Evolutionary conservation across 2,888 invertebrate species (phyloP).

Genomic region (Hirtodrosophila histrioides): DNA sequence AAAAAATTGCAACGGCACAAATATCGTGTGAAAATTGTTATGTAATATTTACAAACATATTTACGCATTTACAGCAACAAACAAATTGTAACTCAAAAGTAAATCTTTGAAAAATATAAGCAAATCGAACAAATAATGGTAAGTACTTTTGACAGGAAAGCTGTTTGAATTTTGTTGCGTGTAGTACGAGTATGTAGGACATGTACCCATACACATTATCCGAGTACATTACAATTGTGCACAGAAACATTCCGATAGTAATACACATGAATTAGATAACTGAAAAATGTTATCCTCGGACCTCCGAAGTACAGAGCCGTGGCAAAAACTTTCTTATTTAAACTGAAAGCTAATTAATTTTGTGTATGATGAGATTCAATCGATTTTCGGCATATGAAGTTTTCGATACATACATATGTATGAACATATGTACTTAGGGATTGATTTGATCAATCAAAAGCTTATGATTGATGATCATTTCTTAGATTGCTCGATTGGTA

Average conservation of each 20-base stretch:
- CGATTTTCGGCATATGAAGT: too few species aligned
- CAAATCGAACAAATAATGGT: neutral
- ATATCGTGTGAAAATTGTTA: slow-evolving; percentile 32
- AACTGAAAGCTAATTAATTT: too few species aligned
- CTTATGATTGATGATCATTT: too few species aligned
- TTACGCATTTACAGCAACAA: slow-evolving; percentile 28
- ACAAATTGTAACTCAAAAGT: neutral
- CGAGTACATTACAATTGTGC: slow-evolving; percentile 6
- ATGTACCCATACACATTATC: too few species aligned
- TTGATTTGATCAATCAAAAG: too few species aligned
- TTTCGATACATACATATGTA: too few species aligned
- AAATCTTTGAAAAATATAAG: neutral
- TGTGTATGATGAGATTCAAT: too few species aligned
- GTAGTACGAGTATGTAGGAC: neutral
- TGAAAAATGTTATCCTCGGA: slow-evolving; percentile 6
- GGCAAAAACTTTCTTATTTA: too few species aligned
- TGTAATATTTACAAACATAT: slow-evolving; percentile 45
- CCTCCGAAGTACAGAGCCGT: neutral
- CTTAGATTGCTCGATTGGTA: too few species aligned
- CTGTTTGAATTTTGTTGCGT: slow-evolving; percentile 2
- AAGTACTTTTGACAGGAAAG: slow-evolving; percentile 1
- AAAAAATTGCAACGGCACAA: slow-evolving; percentile 53
- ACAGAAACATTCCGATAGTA: slow-evolving; percentile 1
- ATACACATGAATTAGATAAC: neutral
- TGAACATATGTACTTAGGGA: too few species aligned